Evolutionary conservation across 2,888 invertebrate species (phyloP), one percentile per base, ranked within the genome.

Genomic region (Trachelus troglodyta): DNA sequence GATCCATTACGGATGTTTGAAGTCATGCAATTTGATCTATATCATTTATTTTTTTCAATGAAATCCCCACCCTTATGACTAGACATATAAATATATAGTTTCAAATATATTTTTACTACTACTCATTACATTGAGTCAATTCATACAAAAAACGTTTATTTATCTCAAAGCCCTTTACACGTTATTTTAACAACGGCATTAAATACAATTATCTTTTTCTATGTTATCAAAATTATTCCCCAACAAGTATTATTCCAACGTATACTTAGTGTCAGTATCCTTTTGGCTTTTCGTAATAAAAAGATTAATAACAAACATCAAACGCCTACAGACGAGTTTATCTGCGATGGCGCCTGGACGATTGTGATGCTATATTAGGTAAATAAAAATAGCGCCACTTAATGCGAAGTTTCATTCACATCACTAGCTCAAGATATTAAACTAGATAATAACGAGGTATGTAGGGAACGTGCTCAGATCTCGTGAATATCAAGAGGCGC

Each of bases 241-340:
- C 4, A 56, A 23, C 23, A 56, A 56, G 9, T 23, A 23, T 56
- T 40, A 40, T 40, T 6, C 15, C 6, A 40, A 6, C 1, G 56
- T 23, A 56, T 56, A 56, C 9, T 23, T 56, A 56, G 0, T 23
- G 56, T 56, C 23, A 9, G 56, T 9, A 15, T 56, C 23, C 56
- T 23, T 56, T 56, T 23, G 23, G 56, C 23, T 56, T 23, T 23
- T 23, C 56, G 9, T 56, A 56, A 23, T 56, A 56, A 56, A 56
- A 56, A 56, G 6, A 56, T 76, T 34, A 69, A 35, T 75, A 56
- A 75, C 69, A 77, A 12, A 74, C 35, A 74, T 4, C 11, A 23
- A 56, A 56, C 56, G 23, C 56, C 56, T 56, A 56, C 23, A 56
- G 56, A 56, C 56, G 9, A 15, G 56, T 23, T 56, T 56, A 56